Evolutionary conservation across 2,113 vertebrate species (phyloP), one percentile per base, ranked within the genome.

Genomic region (Centrocercus urophasianus): DNA sequence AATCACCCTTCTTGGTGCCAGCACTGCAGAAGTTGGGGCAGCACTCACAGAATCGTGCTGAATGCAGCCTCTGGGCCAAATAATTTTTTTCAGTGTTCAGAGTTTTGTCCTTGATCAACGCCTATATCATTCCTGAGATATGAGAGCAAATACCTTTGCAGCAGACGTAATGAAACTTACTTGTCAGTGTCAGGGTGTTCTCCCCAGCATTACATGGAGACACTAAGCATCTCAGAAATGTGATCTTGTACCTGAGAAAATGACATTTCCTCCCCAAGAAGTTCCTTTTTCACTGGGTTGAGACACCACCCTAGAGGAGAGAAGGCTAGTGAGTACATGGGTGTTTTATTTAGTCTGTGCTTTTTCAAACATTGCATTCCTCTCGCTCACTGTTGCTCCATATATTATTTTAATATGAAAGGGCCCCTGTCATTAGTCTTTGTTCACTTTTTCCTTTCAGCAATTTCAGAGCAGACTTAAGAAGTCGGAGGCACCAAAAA

Each of bases 391-490:
- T 82, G 43, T 96, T 95, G 93, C 96, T 96, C 92, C 93, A 92
- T 96, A 90, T 93, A 90, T 97, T 97, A 97, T 97, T 97, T 97
- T 97, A 95, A 97, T 97, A 96, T 94, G 94, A 97, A 97, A 97
- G 86, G 89, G 95, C 92, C 91, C 92, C 95, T 97, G 97, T 97
- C 96, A 96, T 96, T 97, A 97, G 97, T 92, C 96, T 97, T 96
- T 65, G 93, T 95, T 93, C 96, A 94, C 93, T 89, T 95, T 97
- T 95, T 94, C 91, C 96, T 97, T 97, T 97, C 90, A 95, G 96
- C 70, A 6, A 50, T 96, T 96, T 97, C 88, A 94, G 86, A 95
- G 84, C 5, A 4, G 61, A 88, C 87, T 93, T 74, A 82, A 94
- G 86, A 97, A 93, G 91, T 92, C 17, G 15, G 92, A 97, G 89